Percentiles rank a stretch among this genome's conserved stretches.
These are phyloP conservation scores for Muscina levida DNA, from an alignment of 2,888 invertebrate genomes.

Conservation along the genomic window DNA sequence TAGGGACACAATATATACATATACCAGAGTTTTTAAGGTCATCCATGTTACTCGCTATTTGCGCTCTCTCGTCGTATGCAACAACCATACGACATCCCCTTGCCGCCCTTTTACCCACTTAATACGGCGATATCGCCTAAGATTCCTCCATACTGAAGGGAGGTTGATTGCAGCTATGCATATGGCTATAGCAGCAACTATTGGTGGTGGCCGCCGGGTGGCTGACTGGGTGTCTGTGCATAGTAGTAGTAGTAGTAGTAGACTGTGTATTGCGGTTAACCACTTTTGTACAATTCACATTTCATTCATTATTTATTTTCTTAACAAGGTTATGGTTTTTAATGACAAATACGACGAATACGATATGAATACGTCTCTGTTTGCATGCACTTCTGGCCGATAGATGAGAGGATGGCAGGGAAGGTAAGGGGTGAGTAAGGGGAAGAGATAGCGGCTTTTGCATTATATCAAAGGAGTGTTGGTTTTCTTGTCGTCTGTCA, in stretches of 20 bases:
- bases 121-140: too few species aligned
- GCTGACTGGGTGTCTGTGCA: background rate
- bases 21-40: constrained; percentile 5
- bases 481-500: background rate
- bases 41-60: constrained; percentile 12
- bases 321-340: constrained; percentile 44
- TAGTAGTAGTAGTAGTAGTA: too few species aligned
- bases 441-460: constrained; percentile 16
- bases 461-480: constrained; percentile 27
- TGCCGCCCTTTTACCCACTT: background rate
- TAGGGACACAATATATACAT: too few species aligned
- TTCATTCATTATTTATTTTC: constrained; percentile 39
- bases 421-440: background rate
- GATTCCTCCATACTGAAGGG: too few species aligned
- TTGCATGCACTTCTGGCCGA: background rate
- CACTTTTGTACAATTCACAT: constrained; percentile 39
- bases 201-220: too few species aligned
- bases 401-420: background rate
- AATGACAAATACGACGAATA: background rate
- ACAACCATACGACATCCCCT: background rate
- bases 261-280: constrained; percentile 39
- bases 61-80: background rate
- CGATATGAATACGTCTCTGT: constrained; percentile 9
- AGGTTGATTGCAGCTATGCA: too few species aligned
- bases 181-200: too few species aligned